Evolutionary conservation across 2,113 vertebrate genomes (phyloP), one percentile per base, ranked within the genome.

Genomic region (Acrocephalus arundinaceus): DNA sequence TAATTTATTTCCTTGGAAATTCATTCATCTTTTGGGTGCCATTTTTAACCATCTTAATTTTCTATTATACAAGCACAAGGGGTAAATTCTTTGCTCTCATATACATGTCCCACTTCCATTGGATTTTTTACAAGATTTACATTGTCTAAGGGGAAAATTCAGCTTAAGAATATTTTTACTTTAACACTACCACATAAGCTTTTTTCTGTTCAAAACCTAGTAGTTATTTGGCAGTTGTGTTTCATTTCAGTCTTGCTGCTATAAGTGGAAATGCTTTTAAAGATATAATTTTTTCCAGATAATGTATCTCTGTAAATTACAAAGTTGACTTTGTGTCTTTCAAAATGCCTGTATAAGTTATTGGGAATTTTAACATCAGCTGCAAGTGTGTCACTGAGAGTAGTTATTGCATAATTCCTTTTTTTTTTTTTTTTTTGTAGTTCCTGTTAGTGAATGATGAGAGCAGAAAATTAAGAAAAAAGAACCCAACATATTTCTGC

Each of bases 1-100:
- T 96, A 96, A 97, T 94, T 92, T 97, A 96, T 97, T 97, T 97
- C 95, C 85, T 90, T 90, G 61, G 94, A 80, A 91, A 93, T 93
- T 95, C 94, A 96, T 92, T 96, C 89, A 97, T 97, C 75, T 97
- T 97, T 96, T 73, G 75, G 48, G 66, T 96, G 93, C 75, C 70
- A 89, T 93, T 79, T 96, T 97, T 89, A 96, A 95, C 89, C 89
- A 88, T 78, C 73, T 96, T 65, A 85, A 92, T 96, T 97, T 95
- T 96, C 94, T 93, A 88, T 90, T 97, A 90, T 58, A 72, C 70
- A 97, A 97, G 91, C 87, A 80, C 14, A 79, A 48, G 61, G 90
- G 84, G 90, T 90, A 96, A 96, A 87, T 93, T 90, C 66, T 93
- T 77, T 83, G 12, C 81, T 90, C 52, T 62, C 18, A 43, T 81